Conservation (phyloP, 2,888 invertebrate species). For the Acleris laterana region DNA sequence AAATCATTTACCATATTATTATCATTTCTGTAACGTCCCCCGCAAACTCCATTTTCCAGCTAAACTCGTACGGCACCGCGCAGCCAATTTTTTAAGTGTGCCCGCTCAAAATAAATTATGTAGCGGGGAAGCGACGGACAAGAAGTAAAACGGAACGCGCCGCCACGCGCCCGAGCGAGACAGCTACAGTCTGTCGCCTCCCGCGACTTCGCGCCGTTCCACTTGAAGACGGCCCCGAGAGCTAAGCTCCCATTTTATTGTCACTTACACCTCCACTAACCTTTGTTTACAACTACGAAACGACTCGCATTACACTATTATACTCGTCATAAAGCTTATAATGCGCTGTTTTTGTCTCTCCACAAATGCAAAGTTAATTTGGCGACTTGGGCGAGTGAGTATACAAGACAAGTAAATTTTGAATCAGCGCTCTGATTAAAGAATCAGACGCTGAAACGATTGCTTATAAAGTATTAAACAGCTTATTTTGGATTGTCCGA, state of each 20-base stretch:
- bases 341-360: slow-evolving; percentile 36
- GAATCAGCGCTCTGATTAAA: slow-evolving; percentile 74
- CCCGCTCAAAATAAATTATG: slow-evolving; percentile 82
- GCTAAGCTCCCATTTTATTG: slow-evolving; percentile 82
- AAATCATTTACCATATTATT: slow-evolving; percentile 82
- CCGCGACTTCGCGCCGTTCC: slow-evolving; percentile 64
- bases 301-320: slow-evolving; percentile 48
- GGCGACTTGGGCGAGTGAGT: slow-evolving; percentile 48
- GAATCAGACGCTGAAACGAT: slow-evolving; percentile 76
- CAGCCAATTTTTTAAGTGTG: slow-evolving; percentile 82
- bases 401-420: slow-evolving; percentile 73
- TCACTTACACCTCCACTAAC: slow-evolving; percentile 79
- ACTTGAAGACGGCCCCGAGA: slow-evolving; percentile 81
- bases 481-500: slow-evolving; percentile 69
- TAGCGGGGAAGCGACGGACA: slow-evolving; percentile 76
- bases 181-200: slow-evolving; percentile 51
- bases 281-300: slow-evolving; percentile 65
- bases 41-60: slow-evolving; percentile 75
- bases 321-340: slow-evolving; percentile 47
- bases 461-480: slow-evolving; percentile 75
- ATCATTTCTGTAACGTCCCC: slow-evolving; percentile 65
- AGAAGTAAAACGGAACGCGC: slow-evolving; percentile 76
- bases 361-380: slow-evolving; percentile 45
- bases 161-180: slow-evolving; percentile 64
- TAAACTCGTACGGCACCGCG: slow-evolving; percentile 66